Evolutionary conservation across 2,797 vertebrate genomes (phyloP).

Genomic region (Buceros bicornis): DNA sequence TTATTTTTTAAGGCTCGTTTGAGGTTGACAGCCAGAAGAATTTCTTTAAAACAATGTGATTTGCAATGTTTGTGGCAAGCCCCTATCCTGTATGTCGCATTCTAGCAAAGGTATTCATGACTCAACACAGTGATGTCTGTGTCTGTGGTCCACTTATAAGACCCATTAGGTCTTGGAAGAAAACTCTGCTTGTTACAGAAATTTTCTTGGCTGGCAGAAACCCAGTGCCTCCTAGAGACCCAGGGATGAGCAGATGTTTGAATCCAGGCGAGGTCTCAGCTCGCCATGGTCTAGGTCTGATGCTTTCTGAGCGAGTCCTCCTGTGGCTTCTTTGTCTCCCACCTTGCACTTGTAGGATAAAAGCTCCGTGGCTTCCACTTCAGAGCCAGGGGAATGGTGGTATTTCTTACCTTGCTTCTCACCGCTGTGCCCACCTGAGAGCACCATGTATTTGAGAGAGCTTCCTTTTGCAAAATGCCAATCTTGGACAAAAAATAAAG

Average conservation of each 20-base stretch:
- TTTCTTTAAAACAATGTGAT: neutral
- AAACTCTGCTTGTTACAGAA: neutral
- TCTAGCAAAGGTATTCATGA: neutral
- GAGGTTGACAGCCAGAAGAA: neutral
- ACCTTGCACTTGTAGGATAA: neutral
- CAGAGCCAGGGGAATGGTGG: too few species aligned
- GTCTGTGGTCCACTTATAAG: neutral
- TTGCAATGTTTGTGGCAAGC: neutral
- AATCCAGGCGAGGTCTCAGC: neutral
- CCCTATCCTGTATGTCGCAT: neutral
- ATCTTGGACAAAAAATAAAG: neutral
- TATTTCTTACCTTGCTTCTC: neutral
- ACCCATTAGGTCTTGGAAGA: neutral
- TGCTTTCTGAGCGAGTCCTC: accelerated
- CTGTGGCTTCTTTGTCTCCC: neutral
- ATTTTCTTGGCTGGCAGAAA: neutral
- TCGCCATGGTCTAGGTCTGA: neutral
- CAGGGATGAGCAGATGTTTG: neutral
- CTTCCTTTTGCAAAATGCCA: neutral
- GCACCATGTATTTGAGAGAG: neutral
- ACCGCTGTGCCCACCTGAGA: neutral
- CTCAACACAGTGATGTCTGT: accelerated
- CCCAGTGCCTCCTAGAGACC: neutral
- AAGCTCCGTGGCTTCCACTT: accelerated
- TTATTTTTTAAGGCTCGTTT: neutral